Evolutionary conservation across 1,140 invertebrate genomes (phyloP), one percentile per base, ranked within the genome.

Genomic region (Geopemphigus sp.): DNA sequence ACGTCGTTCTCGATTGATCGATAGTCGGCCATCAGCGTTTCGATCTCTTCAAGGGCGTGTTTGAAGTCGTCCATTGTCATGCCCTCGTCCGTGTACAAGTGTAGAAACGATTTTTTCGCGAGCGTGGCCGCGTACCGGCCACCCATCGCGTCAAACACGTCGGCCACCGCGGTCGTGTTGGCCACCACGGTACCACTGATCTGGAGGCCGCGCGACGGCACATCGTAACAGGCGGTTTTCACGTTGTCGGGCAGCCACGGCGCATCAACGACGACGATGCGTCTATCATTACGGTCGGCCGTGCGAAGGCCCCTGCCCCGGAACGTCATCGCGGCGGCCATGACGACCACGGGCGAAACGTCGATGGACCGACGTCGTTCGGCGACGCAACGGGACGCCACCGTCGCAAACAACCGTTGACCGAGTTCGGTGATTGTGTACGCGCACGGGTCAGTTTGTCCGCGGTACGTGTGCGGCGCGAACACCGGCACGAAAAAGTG

Each of bases 401-500:
- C 68, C 6, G 29, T 6, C 57, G 54, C 39, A 22, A 22, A 81
- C 66, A 72, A 15, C 11, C 14, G 80, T 0, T 11, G 6, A 24
- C 24, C 50, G 6, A 72, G 50, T 29, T 54, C 68, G 15, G 47
- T 6, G 10, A 45, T 17, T 3, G 73, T 24, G 32, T 24, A 26
- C 22, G 39, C 57, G n/a, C 32, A n/a, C 6, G 14, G 15, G n/a
- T 87, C 86, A 0, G 89, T 87, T 84, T 89, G 90, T 47, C 89
- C 88, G 19, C 87, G 86, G 5, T 88, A 88, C 10, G 90, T 87
- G 14, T 91, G 87, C 5, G 90, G 90, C 22, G 90, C 88, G 82
- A 90, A 91, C 6, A 89, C 89, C 15, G 88, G 85, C 39, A 92
- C 82, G 4, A 91, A 91, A 87, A 84, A 85, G 73, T 84, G 84